These are phyloP conservation scores for Miichthys miiuy DNA, from an alignment of 2,797 vertebrate species.

Conservation along the genomic window DNA sequence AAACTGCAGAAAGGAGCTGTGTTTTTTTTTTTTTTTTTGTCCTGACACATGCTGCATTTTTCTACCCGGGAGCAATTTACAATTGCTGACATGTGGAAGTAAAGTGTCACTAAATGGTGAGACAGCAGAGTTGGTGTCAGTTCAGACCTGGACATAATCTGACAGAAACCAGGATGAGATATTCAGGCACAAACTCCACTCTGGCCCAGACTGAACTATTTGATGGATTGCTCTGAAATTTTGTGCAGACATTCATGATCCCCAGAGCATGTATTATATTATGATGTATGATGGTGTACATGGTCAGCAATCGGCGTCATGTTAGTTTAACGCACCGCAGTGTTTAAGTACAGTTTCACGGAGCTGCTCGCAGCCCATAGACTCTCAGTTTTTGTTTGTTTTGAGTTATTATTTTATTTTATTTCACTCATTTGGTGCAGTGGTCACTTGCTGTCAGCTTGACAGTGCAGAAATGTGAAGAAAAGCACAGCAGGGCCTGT, in stretches of 20 bases:
- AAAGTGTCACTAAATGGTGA: neutral
- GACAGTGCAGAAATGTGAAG: conserved; percentile 8
- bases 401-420: conserved; percentile 6
- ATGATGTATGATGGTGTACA: neutral
- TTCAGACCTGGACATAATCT: neutral
- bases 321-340: neutral
- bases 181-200: no score
- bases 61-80: no score
- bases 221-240: no score
- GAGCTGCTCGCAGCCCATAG: neutral
- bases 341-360: neutral
- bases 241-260: no score
- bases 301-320: neutral
- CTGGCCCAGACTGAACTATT: no score
- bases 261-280: no score
- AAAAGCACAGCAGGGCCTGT: neutral
- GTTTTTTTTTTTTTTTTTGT: conserved; percentile 27
- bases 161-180: no score
- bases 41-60: conserved; percentile 1
- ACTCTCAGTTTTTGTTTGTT: neutral
- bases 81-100: neutral
- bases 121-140: conserved; percentile 1
- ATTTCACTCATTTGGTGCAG: conserved; percentile 3
- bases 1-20: conserved; percentile 27
- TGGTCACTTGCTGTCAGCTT: conserved; percentile 27